phyloP scores from a whole-genome alignment of 2,113 vertebrate species.

The Maccullochella peelii region DNA sequence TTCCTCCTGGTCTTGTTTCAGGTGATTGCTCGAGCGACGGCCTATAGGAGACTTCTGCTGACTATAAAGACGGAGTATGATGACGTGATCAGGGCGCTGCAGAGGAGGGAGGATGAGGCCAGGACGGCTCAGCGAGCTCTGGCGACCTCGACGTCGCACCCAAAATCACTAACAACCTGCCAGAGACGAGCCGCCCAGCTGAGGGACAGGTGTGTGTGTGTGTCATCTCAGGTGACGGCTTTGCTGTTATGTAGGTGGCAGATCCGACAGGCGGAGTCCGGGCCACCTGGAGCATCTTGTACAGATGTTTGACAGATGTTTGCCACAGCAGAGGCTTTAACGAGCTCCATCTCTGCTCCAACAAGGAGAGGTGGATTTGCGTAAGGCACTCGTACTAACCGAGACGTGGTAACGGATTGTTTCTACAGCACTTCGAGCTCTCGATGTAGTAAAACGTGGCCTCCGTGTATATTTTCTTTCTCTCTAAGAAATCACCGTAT shows the following conservation, averaged over 20 bases:
- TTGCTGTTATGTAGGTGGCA: no score
- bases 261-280: background rate
- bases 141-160: conserved; percentile 69
- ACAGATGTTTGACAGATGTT: background rate
- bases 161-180: conserved; percentile 70
- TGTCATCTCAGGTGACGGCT: no score
- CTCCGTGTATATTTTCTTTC: no score
- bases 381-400: no score
- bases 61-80: conserved; percentile 86
- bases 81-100: conserved; percentile 77
- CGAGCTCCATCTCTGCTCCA: background rate
- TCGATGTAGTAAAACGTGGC: no score
- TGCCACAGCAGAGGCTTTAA: background rate
- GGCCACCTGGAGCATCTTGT: background rate
- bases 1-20: conserved; percentile 20
- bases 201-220: conserved; percentile 76
- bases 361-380: no score
- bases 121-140: conserved; percentile 66
- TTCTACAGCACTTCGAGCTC: no score
- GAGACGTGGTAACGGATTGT: no score
- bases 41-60: conserved; percentile 83
- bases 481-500: no score
- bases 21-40: conserved; percentile 81
- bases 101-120: conserved; percentile 66
- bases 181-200: conserved; percentile 80